phyloP scores from a whole-genome alignment of 2,888 invertebrate species.

The Tachina lurida region DNA sequence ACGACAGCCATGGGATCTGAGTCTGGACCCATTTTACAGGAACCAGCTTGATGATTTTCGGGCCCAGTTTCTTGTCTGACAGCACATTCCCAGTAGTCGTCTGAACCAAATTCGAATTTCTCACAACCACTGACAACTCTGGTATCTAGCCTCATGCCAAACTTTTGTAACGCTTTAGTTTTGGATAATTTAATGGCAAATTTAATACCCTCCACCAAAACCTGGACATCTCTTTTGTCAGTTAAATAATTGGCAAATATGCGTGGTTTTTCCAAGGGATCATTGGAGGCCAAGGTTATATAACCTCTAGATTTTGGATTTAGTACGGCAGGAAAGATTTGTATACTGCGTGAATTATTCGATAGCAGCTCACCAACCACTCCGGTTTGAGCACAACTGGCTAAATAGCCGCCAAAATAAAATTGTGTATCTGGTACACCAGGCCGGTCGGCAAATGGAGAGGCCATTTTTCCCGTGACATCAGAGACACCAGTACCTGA shows the following conservation, averaged over 20 bases:
- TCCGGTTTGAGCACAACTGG: conserved; percentile 93
- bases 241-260: conserved; percentile 91
- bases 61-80: conserved; percentile 88
- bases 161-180: conserved; percentile 86
- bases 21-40: conserved; percentile 91
- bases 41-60: conserved; percentile 92
- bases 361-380: conserved; percentile 91
- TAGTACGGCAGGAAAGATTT: conserved; percentile 91
- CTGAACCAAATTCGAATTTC: conserved; percentile 87
- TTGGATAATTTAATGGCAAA: conserved; percentile 89
- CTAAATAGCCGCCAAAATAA: conserved; percentile 94
- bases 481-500: conserved; percentile 94
- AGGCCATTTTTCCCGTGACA: conserved; percentile 92
- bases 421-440: conserved; percentile 93
- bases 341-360: conserved; percentile 87
- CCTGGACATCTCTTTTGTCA: conserved; percentile 88
- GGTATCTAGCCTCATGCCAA: conserved; percentile 89
- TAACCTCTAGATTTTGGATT: conserved; percentile 94
- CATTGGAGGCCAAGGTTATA: conserved; percentile 88
- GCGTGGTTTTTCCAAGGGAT: conserved; percentile 92
- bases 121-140: conserved; percentile 90
- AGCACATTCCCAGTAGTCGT: conserved; percentile 91
- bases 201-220: conserved; percentile 92
- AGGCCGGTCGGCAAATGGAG: conserved; percentile 89
- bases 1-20: conserved; percentile 90